Base-by-base conservation (phyloP, 2,113 vertebrate genomes). In the Lamprologus ornatipinnis region DNA sequence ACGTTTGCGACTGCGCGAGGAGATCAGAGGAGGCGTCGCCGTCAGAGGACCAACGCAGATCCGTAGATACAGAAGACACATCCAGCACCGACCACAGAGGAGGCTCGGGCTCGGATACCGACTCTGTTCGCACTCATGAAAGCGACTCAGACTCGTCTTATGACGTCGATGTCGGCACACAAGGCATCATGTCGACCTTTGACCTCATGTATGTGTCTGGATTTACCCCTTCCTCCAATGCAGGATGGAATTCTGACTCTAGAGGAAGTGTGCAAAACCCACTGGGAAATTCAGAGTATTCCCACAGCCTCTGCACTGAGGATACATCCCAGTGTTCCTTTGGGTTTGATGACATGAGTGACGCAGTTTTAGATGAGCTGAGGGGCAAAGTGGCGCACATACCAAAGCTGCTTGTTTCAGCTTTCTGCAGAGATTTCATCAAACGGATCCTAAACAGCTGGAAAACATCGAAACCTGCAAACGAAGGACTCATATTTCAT, bases 401-500 rank as follows among this genome's bases (percentile, higher is more conserved):
- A 40, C 95, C 96, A 15, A 96, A 97, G 8, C 91, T 91, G 6
- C 95, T 95, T 47, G 92, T 97, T 37, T 93, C 96, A 47, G 94
- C 95, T 82, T 93, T 97, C 35, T 96, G 97, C 89, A 96, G 95
- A 91, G 96, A 97, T 1, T 96, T 97, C 95, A 95, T 96, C 1
- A 95, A 94, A 85, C 94, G 51, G 26, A 88, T 75, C 3, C 83
- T 94, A 73, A 91, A 26, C 1, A 93, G 92, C 86, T 92, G 94
- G 58, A 94, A 40, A 88, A 92, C 3, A 83, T 93, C 15, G 12
- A 82, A 63, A 19, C 1, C 94, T 68, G 80, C 95, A 78, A 98
- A 97, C 2, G 97, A 98, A 87, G 98, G 98, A 1, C 96, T 99
- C 87, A 87, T 99, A 13, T 97, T 98, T n/a, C 96, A 96, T 0